Percentiles rank a stretch among this genome's conserved stretches.
phyloP scores from a whole-genome alignment of 2,113 vertebrate species.

The Gorsachius goisagi region DNA sequence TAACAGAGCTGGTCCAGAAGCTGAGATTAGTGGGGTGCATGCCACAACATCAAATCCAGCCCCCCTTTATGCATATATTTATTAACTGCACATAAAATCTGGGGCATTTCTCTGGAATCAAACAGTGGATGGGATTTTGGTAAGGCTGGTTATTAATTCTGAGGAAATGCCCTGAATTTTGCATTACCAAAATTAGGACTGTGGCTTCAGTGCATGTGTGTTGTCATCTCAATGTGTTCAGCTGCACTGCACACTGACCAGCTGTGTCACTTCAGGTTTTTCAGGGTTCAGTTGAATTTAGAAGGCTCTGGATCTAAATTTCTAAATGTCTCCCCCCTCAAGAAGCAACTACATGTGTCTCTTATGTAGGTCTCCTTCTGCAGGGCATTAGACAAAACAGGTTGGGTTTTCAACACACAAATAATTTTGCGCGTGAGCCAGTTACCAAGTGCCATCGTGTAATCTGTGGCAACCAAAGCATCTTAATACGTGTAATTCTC shows the following conservation, averaged over 20 bases:
- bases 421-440: not conserved
- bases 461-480: not conserved
- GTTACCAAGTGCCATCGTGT: not conserved
- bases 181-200: not conserved
- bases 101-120: constrained; percentile 30
- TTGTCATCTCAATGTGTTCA: not conserved
- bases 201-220: not conserved
- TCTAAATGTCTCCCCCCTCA: not conserved
- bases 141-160: not conserved
- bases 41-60: not conserved
- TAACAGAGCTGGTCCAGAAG: not conserved
- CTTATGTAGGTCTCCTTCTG: not conserved
- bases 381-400: not conserved
- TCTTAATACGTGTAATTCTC: not conserved
- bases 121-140: not conserved
- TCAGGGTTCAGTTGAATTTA: not conserved
- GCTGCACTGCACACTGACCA: not conserved
- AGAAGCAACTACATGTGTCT: not conserved
- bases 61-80: not conserved
- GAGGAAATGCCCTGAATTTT: constrained; percentile 9
- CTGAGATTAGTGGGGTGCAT: not conserved
- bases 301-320: not conserved
- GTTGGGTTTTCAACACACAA: not conserved
- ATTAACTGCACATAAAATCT: not conserved
- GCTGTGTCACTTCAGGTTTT: not conserved